Evolutionary conservation across 2,797 vertebrate genomes (phyloP).

Genomic region (Poecile montanus): DNA sequence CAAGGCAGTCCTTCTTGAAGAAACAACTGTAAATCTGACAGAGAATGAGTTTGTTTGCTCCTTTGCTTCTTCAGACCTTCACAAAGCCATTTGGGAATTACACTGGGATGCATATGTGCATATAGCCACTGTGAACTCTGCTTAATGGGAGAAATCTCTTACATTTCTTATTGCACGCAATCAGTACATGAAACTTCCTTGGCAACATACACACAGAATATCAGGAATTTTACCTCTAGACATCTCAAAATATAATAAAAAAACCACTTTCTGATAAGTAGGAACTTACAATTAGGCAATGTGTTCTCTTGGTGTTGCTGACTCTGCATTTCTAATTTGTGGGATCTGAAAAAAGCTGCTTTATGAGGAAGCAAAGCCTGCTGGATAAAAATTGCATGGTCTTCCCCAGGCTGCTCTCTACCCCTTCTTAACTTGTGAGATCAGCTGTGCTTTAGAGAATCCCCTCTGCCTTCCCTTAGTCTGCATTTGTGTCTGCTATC

Average conservation of each 20-base stretch:
- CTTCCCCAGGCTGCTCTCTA: neutral
- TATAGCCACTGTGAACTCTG: neutral
- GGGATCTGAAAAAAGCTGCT: neutral
- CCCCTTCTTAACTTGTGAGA: neutral
- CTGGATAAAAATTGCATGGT: neutral
- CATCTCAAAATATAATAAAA: neutral
- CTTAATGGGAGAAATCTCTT: neutral
- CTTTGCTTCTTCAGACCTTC: neutral
- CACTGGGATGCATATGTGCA: neutral
- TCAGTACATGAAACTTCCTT: neutral
- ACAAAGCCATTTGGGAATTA: neutral
- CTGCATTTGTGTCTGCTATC: neutral
- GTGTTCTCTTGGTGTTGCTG: neutral
- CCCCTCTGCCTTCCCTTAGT: neutral
- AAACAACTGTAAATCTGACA: constrained; percentile 18
- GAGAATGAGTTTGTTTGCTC: constrained; percentile 36
- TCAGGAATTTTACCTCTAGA: neutral
- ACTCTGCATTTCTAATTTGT: neutral
- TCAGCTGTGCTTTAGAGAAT: neutral
- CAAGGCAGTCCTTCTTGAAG: neutral
- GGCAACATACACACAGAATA: accelerated
- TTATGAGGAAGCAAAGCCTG: neutral
- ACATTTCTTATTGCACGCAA: neutral
- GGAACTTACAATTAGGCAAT: neutral
- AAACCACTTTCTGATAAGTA: neutral